Evolutionary conservation across 2,888 invertebrate genomes (phyloP).

Genomic region (Helobdella robusta): DNA sequence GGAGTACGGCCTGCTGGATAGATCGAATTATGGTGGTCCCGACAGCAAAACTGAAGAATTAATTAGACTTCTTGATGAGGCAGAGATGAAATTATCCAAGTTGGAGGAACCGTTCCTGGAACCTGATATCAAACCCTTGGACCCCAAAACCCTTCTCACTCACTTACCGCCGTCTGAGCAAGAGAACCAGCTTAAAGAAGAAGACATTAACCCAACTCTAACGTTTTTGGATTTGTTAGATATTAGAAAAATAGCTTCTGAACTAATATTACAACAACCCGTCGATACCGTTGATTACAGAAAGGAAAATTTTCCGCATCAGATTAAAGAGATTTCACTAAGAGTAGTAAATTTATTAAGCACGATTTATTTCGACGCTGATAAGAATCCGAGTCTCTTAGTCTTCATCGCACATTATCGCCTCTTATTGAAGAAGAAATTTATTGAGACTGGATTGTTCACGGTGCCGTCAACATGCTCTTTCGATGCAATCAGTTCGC

Average conservation of each 20-base stretch:
- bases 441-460: conserved; percentile 17
- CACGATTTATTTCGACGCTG: conserved; percentile 8
- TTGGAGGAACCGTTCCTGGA: conserved; percentile 16
- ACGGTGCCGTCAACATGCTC: conserved; percentile 11
- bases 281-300: conserved; percentile 13
- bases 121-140: background rate
- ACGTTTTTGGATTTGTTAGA: conserved; percentile 13
- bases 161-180: background rate
- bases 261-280: conserved; percentile 8
- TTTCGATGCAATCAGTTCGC: conserved; percentile 9
- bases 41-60: conserved; percentile 21
- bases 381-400: conserved; percentile 1
- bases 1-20: conserved; percentile 17
- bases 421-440: conserved; percentile 12
- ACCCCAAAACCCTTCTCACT: conserved; percentile 6
- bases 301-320: conserved; percentile 13
- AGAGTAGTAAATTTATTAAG: conserved; percentile 10
- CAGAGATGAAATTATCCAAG: conserved; percentile 14
- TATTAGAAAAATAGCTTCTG: conserved; percentile 7
- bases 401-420: conserved; percentile 20
- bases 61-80: conserved; percentile 15
- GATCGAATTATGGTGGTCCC: conserved; percentile 8
- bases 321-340: conserved; percentile 15
- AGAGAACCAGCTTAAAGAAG: background rate
- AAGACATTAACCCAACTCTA: background rate